Evolutionary conservation across 2,797 vertebrate species (phyloP), one percentile per base, ranked within the genome.

Genomic region (Nyctalus aviator): DNA sequence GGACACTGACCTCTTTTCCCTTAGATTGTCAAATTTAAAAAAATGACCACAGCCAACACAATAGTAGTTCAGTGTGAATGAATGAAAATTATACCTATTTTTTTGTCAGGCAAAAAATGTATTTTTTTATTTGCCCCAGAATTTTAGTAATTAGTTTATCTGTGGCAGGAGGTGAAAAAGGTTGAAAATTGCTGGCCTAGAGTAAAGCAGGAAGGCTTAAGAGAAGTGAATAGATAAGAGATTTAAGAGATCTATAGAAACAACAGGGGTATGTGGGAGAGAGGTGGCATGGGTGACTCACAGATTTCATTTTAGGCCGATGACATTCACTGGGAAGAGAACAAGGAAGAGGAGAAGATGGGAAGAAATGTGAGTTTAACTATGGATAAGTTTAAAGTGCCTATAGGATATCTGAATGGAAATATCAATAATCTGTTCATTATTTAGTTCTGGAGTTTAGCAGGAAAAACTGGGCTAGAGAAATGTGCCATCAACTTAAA

Each of bases 171-270:
- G 48, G 35, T 53, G 48, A 53, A 50, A 76, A 53, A 23, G n/a
- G 20, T 32, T 35, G 75, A 35, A 53, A 77, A 77, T 23, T 23
- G 6, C 30, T 83, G 41, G 46, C 90, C 83, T 69, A 32, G 59
- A 86, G 66, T 50, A 88, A 91, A 94, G 37, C 14, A 53, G 48
- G 84, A 50, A 32, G 57, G 73, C 71, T 83, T 93, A 81, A 75
- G 68, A 87, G 82, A 72, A 84, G n/a, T 25, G 50, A 84, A 64
- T 14, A 86, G 84, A 93, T 92, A 91, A 71, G 84, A 64, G 82
- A 83, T 92, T 84, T 77, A 64, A 73, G 44, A 87, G 64, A 72
- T 25, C 82, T 41, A 76, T 6, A 93, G 84, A 92, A 62, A 59
- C 59, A 77, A 21, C 15, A 68, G 37, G 20, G 15, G 44, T 81